A percentile compares a stretch with the other conserved stretches of the same genome.
phyloP scores from a whole-genome alignment of 2,888 invertebrate genomes.

The Lagria hirta region DNA sequence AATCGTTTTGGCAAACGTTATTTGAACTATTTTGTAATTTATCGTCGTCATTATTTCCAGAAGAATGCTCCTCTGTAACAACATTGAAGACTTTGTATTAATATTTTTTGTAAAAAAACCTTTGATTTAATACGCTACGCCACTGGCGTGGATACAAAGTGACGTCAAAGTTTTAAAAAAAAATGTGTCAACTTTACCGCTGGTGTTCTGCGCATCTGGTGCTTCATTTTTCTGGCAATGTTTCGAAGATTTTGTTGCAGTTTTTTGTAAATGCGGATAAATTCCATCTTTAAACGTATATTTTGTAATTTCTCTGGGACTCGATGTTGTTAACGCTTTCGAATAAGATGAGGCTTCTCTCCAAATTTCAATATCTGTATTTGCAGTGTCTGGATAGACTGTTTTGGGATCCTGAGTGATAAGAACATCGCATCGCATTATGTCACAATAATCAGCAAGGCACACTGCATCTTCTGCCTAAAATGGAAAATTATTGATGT shows the following conservation, averaged over 20 bases:
- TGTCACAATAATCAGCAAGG: constrained; percentile 92
- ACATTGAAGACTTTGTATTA: too few species aligned
- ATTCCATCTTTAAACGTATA: constrained; percentile 47
- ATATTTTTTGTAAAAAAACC: too few species aligned
- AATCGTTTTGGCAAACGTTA: constrained; percentile 61
- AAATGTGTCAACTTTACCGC: too few species aligned
- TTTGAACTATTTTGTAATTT: constrained; percentile 48
- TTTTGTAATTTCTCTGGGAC: constrained; percentile 51
- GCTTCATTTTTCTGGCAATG: constrained; percentile 49
- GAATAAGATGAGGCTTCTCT: constrained; percentile 72
- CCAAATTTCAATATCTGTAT: constrained; percentile 84
- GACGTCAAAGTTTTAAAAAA: too few species aligned
- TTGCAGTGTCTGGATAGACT: constrained; percentile 66
- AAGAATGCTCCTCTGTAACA: constrained; percentile 38
- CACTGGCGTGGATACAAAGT: too few species aligned
- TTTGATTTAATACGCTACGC: too few species aligned
- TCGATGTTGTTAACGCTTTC: constrained; percentile 60
- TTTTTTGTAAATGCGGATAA: constrained; percentile 37
- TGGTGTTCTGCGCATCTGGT: constrained; percentile 38
- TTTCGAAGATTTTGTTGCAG: constrained; percentile 29
- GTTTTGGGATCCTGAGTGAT: constrained; percentile 70
- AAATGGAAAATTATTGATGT: constrained; percentile 1
- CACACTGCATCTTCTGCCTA: constrained; percentile 92
- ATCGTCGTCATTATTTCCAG: constrained; percentile 48
- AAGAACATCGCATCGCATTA: constrained; percentile 91